Percentiles rank a stretch among this genome's conserved stretches.
Conservation (phyloP, 2,113 vertebrate genomes). For the Ciconia maguari region DNA sequence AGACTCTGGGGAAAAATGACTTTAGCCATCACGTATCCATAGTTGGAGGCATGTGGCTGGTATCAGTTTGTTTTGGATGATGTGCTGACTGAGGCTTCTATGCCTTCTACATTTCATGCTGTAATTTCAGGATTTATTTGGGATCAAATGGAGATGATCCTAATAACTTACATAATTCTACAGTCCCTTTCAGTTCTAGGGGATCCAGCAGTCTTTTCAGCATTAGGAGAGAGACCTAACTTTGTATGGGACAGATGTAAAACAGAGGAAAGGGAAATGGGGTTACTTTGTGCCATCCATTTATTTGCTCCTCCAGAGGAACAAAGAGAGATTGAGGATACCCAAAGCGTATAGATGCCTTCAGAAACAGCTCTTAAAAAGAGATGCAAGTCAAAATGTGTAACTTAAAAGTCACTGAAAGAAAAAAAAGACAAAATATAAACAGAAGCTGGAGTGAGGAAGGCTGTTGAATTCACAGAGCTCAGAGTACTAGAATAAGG, state of each 20-base stretch:
- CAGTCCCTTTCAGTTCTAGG: not conserved
- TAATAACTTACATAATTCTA: not conserved
- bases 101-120: not conserved
- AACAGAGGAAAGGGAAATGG: not conserved
- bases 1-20: slow-evolving; percentile 58
- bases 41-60: slow-evolving; percentile 6
- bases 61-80: slow-evolving; percentile 3
- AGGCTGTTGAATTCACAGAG: not conserved
- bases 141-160: not conserved
- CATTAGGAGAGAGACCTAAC: not conserved
- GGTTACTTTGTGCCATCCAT: not conserved
- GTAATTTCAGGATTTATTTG: not conserved
- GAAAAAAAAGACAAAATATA: not conserved
- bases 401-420: not conserved
- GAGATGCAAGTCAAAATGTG: not conserved
- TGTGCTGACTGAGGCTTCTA: not conserved
- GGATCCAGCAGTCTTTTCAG: not conserved
- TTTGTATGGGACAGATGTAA: not conserved
- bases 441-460: not conserved
- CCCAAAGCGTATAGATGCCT: not conserved
- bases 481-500: not conserved
- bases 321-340: not conserved
- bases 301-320: not conserved
- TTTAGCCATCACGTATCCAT: slow-evolving; percentile 47
- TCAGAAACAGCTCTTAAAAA: not conserved